These are phyloP conservation scores for Cantharis flavilabris DNA, from an alignment of 2,888 invertebrate species.

Conservation along the genomic window DNA sequence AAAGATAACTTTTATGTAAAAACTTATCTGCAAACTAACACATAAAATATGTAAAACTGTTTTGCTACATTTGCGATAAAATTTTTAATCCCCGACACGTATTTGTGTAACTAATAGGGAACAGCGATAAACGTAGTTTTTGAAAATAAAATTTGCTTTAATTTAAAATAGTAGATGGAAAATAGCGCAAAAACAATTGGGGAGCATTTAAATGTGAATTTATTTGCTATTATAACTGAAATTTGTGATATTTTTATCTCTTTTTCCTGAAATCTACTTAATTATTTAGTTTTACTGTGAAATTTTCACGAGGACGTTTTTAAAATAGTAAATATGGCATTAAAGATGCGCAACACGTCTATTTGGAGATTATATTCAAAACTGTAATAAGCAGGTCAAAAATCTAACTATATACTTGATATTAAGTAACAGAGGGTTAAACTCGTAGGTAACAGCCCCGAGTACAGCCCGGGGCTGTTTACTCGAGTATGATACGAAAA, in stretches of 20 bases:
- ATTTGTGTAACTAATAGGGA: not conserved
- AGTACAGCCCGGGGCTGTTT: too few relatives aligned
- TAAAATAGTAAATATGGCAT: not conserved
- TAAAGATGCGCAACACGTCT: too few relatives aligned
- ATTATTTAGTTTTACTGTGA: not conserved
- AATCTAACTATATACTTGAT: too few relatives aligned
- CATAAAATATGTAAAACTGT: not conserved
- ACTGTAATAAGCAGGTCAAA: too few relatives aligned
- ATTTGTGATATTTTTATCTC: not conserved
- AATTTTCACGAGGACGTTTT: not conserved
- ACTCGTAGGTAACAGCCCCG: too few relatives aligned
- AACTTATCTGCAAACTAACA: not conserved
- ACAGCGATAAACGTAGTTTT: not conserved
- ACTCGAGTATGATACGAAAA: too few relatives aligned
- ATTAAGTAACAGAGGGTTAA: too few relatives aligned
- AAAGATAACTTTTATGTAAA: not conserved
- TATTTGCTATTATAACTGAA: not conserved
- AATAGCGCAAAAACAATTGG: not conserved
- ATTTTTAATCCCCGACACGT: not conserved
- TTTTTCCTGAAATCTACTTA: not conserved
- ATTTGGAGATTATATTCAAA: too few relatives aligned
- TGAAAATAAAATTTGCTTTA: not conserved
- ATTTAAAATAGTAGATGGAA: not conserved
- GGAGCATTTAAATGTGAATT: not conserved
- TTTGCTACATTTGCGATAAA: not conserved